These are phyloP conservation scores for Mactra quadrangularis DNA, from an alignment of 1,140 invertebrate genomes.

Conservation along the genomic window DNA sequence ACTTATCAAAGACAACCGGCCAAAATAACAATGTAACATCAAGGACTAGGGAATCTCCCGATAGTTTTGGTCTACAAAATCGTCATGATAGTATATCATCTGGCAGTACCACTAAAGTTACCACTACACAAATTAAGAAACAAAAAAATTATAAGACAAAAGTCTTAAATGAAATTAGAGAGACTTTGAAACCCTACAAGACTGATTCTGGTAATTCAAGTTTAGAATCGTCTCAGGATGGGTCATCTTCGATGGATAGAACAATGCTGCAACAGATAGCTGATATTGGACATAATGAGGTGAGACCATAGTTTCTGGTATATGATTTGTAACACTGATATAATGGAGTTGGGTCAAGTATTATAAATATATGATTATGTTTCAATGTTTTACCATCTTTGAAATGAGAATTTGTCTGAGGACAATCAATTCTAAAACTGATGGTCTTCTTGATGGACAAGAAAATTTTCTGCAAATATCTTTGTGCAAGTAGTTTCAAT, in stretches of 20 bases:
- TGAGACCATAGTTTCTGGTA: too few relatives aligned
- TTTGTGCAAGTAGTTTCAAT: too few relatives aligned
- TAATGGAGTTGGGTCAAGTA: too few relatives aligned
- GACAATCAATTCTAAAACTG: too few relatives aligned
- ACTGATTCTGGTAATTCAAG: conserved; percentile 86
- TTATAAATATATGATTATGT: too few relatives aligned
- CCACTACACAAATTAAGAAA: conserved; percentile 27
- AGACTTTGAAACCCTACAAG: conserved; percentile 92
- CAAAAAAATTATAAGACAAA: conserved; percentile 89
- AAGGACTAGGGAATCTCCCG: conserved; percentile 30
- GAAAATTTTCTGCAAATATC: too few relatives aligned
- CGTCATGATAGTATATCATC: conserved; percentile 49
- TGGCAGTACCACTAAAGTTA: conserved; percentile 17
- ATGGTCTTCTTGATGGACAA: too few relatives aligned
- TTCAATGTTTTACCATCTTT: too few relatives aligned
- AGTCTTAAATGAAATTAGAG: conserved; percentile 93
- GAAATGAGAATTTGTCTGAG: too few relatives aligned
- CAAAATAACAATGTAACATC: conserved; percentile 9
- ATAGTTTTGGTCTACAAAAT: conserved; percentile 32
- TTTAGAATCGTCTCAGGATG: conserved; percentile 85
- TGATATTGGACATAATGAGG: conserved; percentile 78
- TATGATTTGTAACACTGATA: too few relatives aligned
- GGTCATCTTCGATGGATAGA: conserved; percentile 80
- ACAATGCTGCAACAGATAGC: conserved; percentile 72
- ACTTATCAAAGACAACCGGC: conserved; percentile 14